Conservation (phyloP, 2,888 invertebrate genomes). For the Nemoura dubitans region DNA sequence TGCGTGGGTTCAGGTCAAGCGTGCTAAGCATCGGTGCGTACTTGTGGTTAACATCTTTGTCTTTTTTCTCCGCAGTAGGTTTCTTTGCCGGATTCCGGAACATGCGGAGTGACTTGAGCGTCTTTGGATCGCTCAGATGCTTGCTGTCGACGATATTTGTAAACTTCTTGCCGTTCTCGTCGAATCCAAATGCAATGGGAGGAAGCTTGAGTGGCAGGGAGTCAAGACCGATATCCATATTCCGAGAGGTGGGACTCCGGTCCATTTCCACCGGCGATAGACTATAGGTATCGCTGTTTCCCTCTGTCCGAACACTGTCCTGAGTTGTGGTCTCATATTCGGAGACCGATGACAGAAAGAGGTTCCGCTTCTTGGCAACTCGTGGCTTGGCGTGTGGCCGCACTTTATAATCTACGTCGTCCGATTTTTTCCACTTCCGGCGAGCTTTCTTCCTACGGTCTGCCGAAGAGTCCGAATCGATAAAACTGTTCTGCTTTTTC, state of each 20-base stretch:
- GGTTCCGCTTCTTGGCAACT: conserved; percentile 51
- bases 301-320: conserved; percentile 60
- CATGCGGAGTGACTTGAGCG: conserved; percentile 64
- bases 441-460: conserved; percentile 2
- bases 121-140: conserved; percentile 62
- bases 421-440: background rate
- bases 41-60: background rate
- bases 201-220: background rate
- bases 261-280: background rate
- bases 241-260: background rate
- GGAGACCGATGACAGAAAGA: conserved; percentile 54
- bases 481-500: conserved; percentile 9
- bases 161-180: background rate
- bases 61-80: conserved; percentile 52
- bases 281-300: conserved; percentile 55
- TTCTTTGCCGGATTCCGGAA: conserved; percentile 61
- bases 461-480: conserved; percentile 15
- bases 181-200: background rate
- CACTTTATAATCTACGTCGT: background rate
- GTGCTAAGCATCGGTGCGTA: conserved; percentile 59
- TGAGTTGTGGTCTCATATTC: conserved; percentile 64
- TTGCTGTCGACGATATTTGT: conserved; percentile 53
- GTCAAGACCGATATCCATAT: background rate
- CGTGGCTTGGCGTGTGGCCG: background rate
- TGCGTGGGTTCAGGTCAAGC: conserved; percentile 61